Evolutionary conservation across 2,797 vertebrate species (phyloP).

Genomic region (Tolypeutes matacus): DNA sequence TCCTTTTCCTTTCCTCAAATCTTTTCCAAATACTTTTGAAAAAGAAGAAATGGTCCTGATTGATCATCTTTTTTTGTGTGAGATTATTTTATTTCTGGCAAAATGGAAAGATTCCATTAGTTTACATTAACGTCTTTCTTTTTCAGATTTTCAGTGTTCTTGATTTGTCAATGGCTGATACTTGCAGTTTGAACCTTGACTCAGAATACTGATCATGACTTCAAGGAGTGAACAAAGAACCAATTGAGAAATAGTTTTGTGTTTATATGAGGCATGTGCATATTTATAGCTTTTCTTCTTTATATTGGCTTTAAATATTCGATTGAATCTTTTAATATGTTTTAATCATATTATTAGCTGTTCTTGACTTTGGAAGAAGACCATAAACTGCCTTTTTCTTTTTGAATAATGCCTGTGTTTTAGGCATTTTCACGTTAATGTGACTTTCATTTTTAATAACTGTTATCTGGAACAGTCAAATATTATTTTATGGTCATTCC

Average conservation of each 20-base stretch:
- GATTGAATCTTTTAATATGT: slow-evolving; percentile 39
- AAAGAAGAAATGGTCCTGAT: slow-evolving; percentile 62
- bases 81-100: slow-evolving; percentile 78
- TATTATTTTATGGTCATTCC: slow-evolving; percentile 47
- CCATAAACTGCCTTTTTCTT: slow-evolving; percentile 49
- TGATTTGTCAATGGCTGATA: slow-evolving; percentile 67
- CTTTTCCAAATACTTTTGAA: slow-evolving; percentile 75
- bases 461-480: slow-evolving; percentile 9
- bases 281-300: background rate
- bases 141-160: slow-evolving; percentile 58
- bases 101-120: slow-evolving; percentile 70
- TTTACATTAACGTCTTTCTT: slow-evolving; percentile 71
- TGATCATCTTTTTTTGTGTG: slow-evolving; percentile 72
- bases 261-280: slow-evolving; percentile 24
- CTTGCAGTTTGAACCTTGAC: slow-evolving; percentile 68
- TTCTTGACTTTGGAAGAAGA: slow-evolving; percentile 60
- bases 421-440: slow-evolving; percentile 73
- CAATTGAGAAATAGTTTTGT: slow-evolving; percentile 70
- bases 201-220: slow-evolving; percentile 77
- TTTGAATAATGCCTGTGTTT: slow-evolving; percentile 71
- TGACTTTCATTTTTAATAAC: slow-evolving; percentile 72
- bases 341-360: slow-evolving; percentile 46
- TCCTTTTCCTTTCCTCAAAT: slow-evolving; percentile 67
- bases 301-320: background rate
- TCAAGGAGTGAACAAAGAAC: slow-evolving; percentile 74